Evolutionary conservation across 2,888 invertebrate species (phyloP).

Genomic region (Drosophila flavopinicola): DNA sequence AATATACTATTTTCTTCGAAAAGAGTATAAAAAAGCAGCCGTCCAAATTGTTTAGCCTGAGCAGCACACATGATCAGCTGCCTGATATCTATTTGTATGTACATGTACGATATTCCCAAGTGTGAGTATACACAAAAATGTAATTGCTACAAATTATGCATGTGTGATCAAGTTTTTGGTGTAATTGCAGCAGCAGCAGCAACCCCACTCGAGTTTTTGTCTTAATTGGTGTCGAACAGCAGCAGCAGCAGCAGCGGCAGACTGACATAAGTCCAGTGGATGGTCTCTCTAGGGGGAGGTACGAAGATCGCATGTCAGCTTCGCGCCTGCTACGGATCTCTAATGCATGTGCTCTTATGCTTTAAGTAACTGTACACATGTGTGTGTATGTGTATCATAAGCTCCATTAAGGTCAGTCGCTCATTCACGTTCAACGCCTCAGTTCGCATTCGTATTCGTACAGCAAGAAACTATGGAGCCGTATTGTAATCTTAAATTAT

Average conservation of each 20-base stretch:
- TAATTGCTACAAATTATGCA: slow-evolving; percentile 76
- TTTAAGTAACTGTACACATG: slow-evolving; percentile 12
- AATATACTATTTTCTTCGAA: too few relatives aligned
- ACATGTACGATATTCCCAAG: neutral
- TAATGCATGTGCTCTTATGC: slow-evolving; percentile 44
- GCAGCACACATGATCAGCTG: slow-evolving; percentile 19
- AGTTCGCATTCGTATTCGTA: slow-evolving; percentile 25
- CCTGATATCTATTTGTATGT: too few relatives aligned
- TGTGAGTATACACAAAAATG: slow-evolving; percentile 52
- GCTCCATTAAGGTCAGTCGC: slow-evolving; percentile 81
- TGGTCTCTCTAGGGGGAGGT: neutral
- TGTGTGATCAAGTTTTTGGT: slow-evolving; percentile 49
- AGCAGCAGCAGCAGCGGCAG: neutral
- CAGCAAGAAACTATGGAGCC: slow-evolving; percentile 19
- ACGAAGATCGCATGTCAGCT: slow-evolving; percentile 32
- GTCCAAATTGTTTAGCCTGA: slow-evolving; percentile 3
- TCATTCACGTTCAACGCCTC: slow-evolving; percentile 67
- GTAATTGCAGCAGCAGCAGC: slow-evolving; percentile 69
- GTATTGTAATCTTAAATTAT: slow-evolving; percentile 82
- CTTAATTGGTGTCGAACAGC: slow-evolving; percentile 48
- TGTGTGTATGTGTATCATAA: slow-evolving; percentile 21
- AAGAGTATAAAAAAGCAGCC: too few relatives aligned
- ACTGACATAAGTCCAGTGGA: neutral
- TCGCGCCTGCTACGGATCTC: slow-evolving; percentile 39
- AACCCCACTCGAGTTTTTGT: slow-evolving; percentile 36